Percentiles rank a stretch among this genome's conserved stretches.
phyloP scores from a whole-genome alignment of 2,113 vertebrate genomes.

The Callaeas wilsoni region DNA sequence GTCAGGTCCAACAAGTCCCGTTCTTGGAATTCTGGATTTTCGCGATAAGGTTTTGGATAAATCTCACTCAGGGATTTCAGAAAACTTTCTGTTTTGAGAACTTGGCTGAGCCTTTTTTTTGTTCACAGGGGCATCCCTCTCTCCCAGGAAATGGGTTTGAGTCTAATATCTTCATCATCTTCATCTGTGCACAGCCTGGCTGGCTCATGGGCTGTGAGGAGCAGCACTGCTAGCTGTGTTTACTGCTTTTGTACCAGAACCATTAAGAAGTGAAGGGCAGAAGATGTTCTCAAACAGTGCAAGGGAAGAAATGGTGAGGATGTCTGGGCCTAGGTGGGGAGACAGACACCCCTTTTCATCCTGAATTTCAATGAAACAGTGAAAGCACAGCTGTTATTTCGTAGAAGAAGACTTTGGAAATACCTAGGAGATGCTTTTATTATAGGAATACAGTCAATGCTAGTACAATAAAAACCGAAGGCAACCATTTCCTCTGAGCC shows the following conservation, averaged over 20 bases:
- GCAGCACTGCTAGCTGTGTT: background rate
- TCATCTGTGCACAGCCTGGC: background rate
- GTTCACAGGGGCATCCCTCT: background rate
- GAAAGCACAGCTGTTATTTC: background rate
- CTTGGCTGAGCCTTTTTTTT: background rate
- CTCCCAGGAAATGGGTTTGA: background rate
- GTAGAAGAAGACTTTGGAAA: background rate
- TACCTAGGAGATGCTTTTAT: background rate
- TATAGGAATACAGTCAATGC: background rate
- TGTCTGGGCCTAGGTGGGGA: background rate
- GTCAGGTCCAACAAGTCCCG: background rate
- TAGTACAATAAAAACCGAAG: background rate
- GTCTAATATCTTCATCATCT: background rate
- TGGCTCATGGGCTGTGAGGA: background rate
- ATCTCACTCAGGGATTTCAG: background rate
- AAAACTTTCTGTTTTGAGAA: background rate
- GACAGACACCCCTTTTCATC: background rate
- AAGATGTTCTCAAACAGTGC: background rate
- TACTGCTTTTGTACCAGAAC: background rate
- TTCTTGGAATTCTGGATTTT: background rate
- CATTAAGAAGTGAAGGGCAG: background rate
- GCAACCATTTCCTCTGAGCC: background rate
- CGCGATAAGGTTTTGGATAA: background rate
- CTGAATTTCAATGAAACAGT: background rate
- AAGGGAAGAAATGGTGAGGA: background rate